Evolutionary conservation across 2,797 vertebrate species (phyloP).

Genomic region (Octomys mimax): DNA sequence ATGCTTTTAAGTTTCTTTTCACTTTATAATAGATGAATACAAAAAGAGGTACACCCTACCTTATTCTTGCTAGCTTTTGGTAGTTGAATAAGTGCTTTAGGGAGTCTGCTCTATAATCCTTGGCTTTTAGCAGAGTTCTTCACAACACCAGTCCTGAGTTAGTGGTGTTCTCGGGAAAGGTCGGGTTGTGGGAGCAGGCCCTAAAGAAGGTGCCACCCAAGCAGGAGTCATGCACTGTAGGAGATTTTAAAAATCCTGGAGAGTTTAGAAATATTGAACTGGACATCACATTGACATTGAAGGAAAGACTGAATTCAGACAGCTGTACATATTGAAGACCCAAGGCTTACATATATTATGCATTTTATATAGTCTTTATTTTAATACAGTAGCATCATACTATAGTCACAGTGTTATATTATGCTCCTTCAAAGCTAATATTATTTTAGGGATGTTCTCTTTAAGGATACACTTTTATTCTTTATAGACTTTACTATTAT

Average conservation of each 20-base stretch:
- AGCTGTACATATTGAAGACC: not conserved
- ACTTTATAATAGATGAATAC: not conserved
- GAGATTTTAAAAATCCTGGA: not conserved
- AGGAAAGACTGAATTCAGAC: conserved; percentile 28
- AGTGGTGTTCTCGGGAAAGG: not conserved
- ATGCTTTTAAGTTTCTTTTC: not conserved
- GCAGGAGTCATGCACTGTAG: not conserved
- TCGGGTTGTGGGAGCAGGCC: not conserved
- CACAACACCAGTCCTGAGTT: not conserved
- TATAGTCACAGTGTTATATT: not conserved
- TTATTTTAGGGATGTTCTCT: conserved; percentile 28
- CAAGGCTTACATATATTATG: not conserved
- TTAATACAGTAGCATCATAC: not conserved
- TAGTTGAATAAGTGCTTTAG: not conserved
- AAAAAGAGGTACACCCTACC: not conserved
- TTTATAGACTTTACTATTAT: not conserved
- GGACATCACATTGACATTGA: not conserved
- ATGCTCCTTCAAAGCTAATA: not conserved
- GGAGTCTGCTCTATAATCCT: not conserved
- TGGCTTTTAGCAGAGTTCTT: not conserved
- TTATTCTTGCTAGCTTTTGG: not conserved
- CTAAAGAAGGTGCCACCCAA: not conserved
- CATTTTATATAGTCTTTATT: not conserved
- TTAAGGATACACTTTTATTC: conserved; percentile 23
- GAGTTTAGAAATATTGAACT: not conserved